A percentile compares a stretch with the other conserved stretches of the same genome.
Conservation (phyloP, 2,113 vertebrate genomes). For the Gambusia holbrooki region DNA sequence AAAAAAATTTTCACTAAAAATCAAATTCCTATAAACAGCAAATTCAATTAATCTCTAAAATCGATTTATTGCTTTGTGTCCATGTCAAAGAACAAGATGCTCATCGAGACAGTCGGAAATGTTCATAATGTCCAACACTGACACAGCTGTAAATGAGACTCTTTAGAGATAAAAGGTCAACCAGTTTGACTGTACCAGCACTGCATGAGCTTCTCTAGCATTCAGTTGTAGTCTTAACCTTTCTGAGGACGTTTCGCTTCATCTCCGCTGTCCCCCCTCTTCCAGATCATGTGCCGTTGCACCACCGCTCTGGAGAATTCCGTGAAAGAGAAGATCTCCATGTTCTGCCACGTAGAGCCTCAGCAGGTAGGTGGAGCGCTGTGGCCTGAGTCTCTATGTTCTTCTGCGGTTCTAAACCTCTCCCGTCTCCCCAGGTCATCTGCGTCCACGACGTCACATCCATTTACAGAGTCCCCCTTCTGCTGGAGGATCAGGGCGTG, state of each 20-base stretch:
- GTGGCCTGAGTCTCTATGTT: fast-evolving
- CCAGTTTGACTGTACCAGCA: no score
- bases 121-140: no score
- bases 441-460: slow-evolving; percentile 95
- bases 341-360: slow-evolving; percentile 98
- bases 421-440: slow-evolving; percentile 84
- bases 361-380: slow-evolving; percentile 81
- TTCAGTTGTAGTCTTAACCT: no score
- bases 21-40: no score
- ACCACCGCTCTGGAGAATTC: slow-evolving; percentile 90
- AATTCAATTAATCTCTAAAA: no score
- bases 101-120: no score
- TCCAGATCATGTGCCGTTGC: slow-evolving; percentile 94
- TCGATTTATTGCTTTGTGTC: no score
- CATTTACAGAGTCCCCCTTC: slow-evolving; percentile 91
- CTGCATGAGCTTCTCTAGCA: no score
- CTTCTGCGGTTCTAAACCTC: neutral
- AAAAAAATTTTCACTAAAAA: no score
- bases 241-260: neutral
- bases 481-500: slow-evolving; percentile 94
- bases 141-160: no score
- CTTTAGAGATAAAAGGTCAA: no score
- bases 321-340: slow-evolving; percentile 98
- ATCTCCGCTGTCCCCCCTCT: neutral
- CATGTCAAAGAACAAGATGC: no score